Evolutionary conservation across 2,888 invertebrate species (phyloP).

Genomic region (Formica aserva): DNA sequence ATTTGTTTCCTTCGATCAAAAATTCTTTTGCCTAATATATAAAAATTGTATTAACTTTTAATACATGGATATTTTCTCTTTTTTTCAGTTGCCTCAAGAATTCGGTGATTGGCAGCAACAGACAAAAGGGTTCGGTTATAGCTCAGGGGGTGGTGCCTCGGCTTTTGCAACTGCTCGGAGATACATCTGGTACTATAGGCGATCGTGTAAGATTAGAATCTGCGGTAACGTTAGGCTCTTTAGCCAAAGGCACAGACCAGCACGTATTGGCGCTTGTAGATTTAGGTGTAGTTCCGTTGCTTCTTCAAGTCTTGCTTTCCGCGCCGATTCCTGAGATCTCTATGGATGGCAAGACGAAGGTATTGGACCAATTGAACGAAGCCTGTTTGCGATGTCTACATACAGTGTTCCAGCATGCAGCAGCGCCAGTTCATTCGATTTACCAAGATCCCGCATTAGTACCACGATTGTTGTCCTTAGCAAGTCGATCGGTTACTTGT

Average conservation of each 20-base stretch:
- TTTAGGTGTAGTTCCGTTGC: slow-evolving; percentile 91
- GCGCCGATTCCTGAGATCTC: slow-evolving; percentile 84
- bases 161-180: slow-evolving; percentile 91
- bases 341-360: slow-evolving; percentile 77
- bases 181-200: slow-evolving; percentile 88
- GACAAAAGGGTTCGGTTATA: slow-evolving; percentile 94
- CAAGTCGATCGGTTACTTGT: slow-evolving; percentile 90
- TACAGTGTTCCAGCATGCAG: slow-evolving; percentile 91
- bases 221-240: slow-evolving; percentile 94
- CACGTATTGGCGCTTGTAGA: slow-evolving; percentile 93
- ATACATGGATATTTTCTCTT: not conserved
- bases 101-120: slow-evolving; percentile 97
- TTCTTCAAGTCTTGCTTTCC: slow-evolving; percentile 90
- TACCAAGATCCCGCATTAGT: slow-evolving; percentile 90
- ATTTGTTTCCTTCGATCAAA: not conserved
- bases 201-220: slow-evolving; percentile 92
- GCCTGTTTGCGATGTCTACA: slow-evolving; percentile 93
- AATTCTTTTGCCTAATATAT: not conserved
- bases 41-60: slow-evolving; percentile 6
- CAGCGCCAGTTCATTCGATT: slow-evolving; percentile 90
- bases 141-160: slow-evolving; percentile 95
- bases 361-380: slow-evolving; percentile 88
- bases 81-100: slow-evolving; percentile 91
- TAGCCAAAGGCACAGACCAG: slow-evolving; percentile 95
- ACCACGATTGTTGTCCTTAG: slow-evolving; percentile 90